Evolutionary conservation across 1,140 invertebrate species (phyloP).

Genomic region (Drosophila ironensis): DNA sequence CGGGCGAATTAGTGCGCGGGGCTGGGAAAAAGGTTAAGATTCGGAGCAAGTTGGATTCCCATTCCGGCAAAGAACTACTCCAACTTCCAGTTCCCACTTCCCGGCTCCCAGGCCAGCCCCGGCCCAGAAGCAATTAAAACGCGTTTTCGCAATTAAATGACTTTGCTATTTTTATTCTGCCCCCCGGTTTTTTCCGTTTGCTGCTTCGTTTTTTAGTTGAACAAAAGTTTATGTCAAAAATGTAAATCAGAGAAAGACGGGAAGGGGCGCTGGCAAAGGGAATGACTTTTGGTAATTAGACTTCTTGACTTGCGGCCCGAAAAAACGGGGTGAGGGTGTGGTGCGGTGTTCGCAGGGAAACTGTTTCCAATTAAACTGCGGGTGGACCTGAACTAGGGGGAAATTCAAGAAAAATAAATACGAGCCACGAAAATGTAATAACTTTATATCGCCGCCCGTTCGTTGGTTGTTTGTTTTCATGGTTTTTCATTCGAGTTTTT

Average conservation of each 20-base stretch:
- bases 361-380: conserved; percentile 71
- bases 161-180: conserved; percentile 69
- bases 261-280: background rate
- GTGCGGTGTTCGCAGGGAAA: conserved; percentile 53
- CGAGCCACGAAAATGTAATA: conserved; percentile 57
- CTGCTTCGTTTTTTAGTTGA: conserved; percentile 55
- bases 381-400: conserved; percentile 8
- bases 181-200: conserved; percentile 9
- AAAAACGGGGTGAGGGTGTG: conserved; percentile 23
- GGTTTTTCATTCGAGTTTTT: background rate
- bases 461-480: conserved; percentile 1
- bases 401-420: conserved; percentile 59
- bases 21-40: conserved; percentile 60
- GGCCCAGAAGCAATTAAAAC: conserved; percentile 74
- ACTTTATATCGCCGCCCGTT: conserved; percentile 50
- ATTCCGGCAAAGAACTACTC: conserved; percentile 16
- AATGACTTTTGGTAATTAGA: conserved; percentile 78
- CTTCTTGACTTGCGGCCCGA: conserved; percentile 60
- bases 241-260: conserved; percentile 50
- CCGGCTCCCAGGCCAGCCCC: conserved; percentile 11
- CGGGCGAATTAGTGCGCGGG: conserved; percentile 42
- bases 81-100: background rate
- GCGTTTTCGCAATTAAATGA: conserved; percentile 80
- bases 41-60: conserved; percentile 27
- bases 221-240: conserved; percentile 79